phyloP scores from a whole-genome alignment of 2,113 vertebrate genomes.

The Grus americana region DNA sequence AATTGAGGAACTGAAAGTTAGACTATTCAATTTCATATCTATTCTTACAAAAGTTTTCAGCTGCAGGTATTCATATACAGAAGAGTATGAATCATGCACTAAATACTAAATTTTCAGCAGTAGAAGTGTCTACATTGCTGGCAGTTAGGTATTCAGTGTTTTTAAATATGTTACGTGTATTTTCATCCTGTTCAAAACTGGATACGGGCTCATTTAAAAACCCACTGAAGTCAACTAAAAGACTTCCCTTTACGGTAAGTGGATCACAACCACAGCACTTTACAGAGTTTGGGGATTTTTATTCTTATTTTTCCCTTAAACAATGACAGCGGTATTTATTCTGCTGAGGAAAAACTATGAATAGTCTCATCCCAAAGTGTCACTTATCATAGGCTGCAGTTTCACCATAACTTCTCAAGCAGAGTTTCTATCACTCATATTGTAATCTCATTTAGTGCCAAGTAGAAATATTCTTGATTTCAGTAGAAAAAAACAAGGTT shows the following conservation, averaged over 20 bases:
- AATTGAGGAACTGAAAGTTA: not conserved
- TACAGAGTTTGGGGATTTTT: not conserved
- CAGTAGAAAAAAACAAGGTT: not conserved
- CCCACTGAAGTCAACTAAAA: not conserved
- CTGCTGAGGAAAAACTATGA: not conserved
- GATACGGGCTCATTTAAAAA: not conserved
- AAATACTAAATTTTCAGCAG: not conserved
- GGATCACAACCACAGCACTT: not conserved
- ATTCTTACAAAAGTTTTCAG: not conserved
- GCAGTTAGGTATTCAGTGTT: not conserved
- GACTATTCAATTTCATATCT: not conserved
- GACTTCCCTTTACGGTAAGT: not conserved
- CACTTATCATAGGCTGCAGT: not conserved
- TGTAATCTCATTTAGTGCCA: not conserved
- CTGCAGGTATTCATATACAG: not conserved
- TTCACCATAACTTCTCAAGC: not conserved
- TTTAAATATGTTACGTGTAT: not conserved
- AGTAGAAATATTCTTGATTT: not conserved
- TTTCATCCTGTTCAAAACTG: not conserved
- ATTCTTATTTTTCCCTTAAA: not conserved
- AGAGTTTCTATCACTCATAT: not conserved
- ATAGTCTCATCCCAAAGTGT: not conserved
- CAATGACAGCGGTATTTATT: not conserved
- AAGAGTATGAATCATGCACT: not conserved
- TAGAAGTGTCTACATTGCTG: not conserved